Evolutionary conservation across 2,797 vertebrate species (phyloP).

Genomic region (Chiloscyllium punctatum): DNA sequence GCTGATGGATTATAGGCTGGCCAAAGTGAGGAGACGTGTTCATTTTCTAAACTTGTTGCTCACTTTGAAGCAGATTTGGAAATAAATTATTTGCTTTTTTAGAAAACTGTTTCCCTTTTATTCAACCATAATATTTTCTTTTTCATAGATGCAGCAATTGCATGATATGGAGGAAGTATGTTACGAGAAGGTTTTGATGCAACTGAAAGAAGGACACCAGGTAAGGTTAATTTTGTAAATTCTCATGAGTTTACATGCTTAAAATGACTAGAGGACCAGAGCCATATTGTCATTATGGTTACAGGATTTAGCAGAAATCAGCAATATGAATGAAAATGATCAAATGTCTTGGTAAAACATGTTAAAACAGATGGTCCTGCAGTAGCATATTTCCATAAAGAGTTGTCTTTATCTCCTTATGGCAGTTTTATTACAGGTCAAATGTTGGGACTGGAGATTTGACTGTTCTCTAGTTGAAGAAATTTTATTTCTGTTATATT

Average conservation of each 20-base stretch:
- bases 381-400: background rate
- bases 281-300: background rate
- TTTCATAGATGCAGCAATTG: constrained; percentile 79
- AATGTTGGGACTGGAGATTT: too few relatives aligned
- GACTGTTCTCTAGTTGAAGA: too few relatives aligned
- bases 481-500: too few relatives aligned
- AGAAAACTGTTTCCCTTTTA: background rate
- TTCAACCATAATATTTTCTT: constrained; percentile 7
- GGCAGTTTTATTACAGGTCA: too few relatives aligned
- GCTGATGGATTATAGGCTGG: background rate
- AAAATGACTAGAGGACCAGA: background rate
- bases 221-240: constrained; percentile 51
- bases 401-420: background rate
- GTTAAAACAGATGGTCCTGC: background rate
- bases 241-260: background rate
- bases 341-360: too few relatives aligned
- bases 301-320: background rate
- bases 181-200: constrained; percentile 84
- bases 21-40: background rate
- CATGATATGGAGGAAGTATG: constrained; percentile 95
- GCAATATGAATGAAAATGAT: background rate
- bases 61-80: background rate
- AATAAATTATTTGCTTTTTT: background rate
- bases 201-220: constrained; percentile 90
- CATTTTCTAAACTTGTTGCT: background rate